phyloP scores from a whole-genome alignment of 2,797 vertebrate species.

The Yasuhikotakia modesta region DNA sequence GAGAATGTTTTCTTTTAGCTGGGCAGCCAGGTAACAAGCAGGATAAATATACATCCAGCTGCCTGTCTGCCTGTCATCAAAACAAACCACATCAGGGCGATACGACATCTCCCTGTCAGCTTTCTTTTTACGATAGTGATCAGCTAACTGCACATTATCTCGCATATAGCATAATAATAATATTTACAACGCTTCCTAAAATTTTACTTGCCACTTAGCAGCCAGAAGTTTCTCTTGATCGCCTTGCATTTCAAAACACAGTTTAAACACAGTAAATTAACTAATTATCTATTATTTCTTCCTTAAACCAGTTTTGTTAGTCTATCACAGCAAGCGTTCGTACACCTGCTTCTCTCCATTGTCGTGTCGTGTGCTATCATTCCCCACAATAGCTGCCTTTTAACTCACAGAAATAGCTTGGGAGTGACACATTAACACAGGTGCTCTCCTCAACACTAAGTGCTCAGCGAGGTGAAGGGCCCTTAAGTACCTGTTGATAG shows the following conservation, averaged over 20 bases:
- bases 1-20: no score
- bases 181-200: background rate
- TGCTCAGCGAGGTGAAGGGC: constrained; percentile 44
- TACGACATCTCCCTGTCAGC: background rate
- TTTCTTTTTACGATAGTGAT: background rate
- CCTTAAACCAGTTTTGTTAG: constrained; percentile 22
- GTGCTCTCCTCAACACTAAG: constrained; percentile 51
- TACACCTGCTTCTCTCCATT: constrained; percentile 49
- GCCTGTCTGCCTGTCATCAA: background rate
- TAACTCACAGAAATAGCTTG: constrained; percentile 57
- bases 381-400: constrained; percentile 52
- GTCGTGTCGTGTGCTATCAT: constrained; percentile 40
- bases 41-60: background rate
- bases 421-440: constrained; percentile 58
- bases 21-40: background rate
- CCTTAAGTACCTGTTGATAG: constrained; percentile 62
- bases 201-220: constrained; percentile 8
- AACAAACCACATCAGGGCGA: background rate
- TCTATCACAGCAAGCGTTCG: constrained; percentile 34
- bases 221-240: constrained; percentile 6
- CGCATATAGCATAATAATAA: constrained; percentile 5
- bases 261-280: constrained; percentile 22
- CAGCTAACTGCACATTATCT: background rate
- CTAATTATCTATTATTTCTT: constrained; percentile 26
- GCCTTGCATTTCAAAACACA: constrained; percentile 19